A percentile compares a stretch with the other conserved stretches of the same genome.
phyloP scores from a whole-genome alignment of 2,888 invertebrate genomes.

The Epinotia demarniana region DNA sequence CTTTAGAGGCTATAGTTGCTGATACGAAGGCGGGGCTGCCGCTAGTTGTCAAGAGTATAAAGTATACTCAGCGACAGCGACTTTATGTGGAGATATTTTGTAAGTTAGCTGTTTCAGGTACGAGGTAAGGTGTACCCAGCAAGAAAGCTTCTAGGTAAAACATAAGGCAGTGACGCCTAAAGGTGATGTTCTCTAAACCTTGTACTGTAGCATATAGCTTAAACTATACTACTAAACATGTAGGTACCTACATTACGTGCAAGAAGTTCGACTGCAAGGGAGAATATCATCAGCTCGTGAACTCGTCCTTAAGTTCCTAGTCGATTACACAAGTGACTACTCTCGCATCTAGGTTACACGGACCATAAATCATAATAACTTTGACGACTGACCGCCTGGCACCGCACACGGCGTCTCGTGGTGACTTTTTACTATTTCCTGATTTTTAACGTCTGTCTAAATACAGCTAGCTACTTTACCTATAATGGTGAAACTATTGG shows the following conservation, averaged over 20 bases:
- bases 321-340: constrained; percentile 64
- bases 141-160: neutral
- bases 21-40: neutral
- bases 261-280: neutral
- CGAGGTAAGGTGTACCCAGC: constrained; percentile 10
- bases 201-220: too few species aligned
- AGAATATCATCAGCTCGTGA: constrained; percentile 50
- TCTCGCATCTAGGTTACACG: constrained; percentile 69
- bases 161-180: too few species aligned
- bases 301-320: constrained; percentile 58
- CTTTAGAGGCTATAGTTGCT: constrained; percentile 14
- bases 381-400: constrained; percentile 62
- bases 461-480: neutral
- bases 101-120: constrained; percentile 18
- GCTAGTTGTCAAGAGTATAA: constrained; percentile 27
- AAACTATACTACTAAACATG: too few species aligned
- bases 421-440: constrained; percentile 40
- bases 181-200: too few species aligned
- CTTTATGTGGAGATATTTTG: constrained; percentile 11
- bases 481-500: neutral
- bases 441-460: neutral
- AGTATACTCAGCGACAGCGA: constrained; percentile 19
- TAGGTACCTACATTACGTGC: neutral
- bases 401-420: constrained; percentile 48
- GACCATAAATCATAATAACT: constrained; percentile 74